Evolutionary conservation across 2,797 vertebrate genomes (phyloP).

Genomic region (Iguana delicatissima): DNA sequence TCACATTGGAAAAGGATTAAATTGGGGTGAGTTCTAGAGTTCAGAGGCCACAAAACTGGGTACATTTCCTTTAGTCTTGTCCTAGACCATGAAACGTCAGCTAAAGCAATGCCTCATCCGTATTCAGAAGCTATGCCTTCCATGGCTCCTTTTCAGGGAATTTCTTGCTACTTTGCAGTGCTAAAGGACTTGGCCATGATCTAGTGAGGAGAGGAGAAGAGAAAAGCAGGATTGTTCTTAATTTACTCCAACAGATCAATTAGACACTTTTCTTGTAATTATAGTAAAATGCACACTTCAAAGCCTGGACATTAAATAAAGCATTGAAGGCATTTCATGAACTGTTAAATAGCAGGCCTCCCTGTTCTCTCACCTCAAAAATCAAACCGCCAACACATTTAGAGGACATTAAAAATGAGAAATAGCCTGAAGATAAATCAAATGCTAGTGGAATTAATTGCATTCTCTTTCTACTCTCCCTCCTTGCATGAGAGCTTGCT

Average conservation of each 20-base stretch:
- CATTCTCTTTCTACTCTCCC: constrained; percentile 2
- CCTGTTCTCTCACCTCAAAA: constrained; percentile 41
- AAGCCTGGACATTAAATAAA: neutral
- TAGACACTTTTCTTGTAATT: constrained; percentile 41
- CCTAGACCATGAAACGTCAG: neutral
- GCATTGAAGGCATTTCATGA: constrained; percentile 44
- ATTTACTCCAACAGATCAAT: constrained; percentile 31
- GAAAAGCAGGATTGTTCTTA: neutral
- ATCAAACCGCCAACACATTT: constrained; percentile 44
- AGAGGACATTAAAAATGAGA: constrained; percentile 44
- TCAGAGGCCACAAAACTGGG: no score
- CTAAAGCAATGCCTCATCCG: neutral
- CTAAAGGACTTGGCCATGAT: neutral
- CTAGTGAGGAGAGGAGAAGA: neutral
- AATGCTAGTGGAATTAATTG: constrained; percentile 46
- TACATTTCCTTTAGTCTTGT: neutral
- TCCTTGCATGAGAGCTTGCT: neutral
- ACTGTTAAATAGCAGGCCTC: constrained; percentile 10
- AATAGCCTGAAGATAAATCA: constrained; percentile 49
- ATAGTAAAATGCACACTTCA: constrained; percentile 44
- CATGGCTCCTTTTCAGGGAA: constrained; percentile 10
- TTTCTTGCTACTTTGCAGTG: neutral
- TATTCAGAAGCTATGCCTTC: neutral
- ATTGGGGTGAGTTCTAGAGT: no score
- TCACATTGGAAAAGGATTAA: no score